These are phyloP conservation scores for Taurulus bubalis DNA, from an alignment of 2,113 vertebrate genomes.

Conservation along the genomic window DNA sequence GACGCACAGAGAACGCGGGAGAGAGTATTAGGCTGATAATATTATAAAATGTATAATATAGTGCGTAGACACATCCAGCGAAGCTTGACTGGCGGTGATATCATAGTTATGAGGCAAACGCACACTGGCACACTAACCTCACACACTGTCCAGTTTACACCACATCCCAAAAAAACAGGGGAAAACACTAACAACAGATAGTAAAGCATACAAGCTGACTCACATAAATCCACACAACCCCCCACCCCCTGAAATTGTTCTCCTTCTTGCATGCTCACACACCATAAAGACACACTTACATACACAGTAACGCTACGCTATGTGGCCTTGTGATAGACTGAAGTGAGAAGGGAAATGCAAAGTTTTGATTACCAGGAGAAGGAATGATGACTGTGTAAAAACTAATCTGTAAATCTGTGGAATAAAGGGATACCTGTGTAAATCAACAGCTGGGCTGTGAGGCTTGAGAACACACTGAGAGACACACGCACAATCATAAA, in stretches of 20 bases:
- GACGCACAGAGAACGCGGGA: not conserved
- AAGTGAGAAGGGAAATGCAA: conserved; percentile 11
- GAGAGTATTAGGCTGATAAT: conserved; percentile 25
- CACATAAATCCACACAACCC: not conserved
- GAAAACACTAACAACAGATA: not conserved
- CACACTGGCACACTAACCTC: conserved; percentile 29
- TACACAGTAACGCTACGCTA: conserved; percentile 10
- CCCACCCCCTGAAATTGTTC: not conserved
- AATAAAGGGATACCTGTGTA: conserved; percentile 48
- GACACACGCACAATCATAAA: conserved; percentile 31
- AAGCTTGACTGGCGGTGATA: conserved; percentile 49
- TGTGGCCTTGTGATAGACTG: not conserved
- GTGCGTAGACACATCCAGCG: conserved; percentile 31
- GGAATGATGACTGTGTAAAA: conserved; percentile 39
- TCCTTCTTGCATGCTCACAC: not conserved
- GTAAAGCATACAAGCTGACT: not conserved
- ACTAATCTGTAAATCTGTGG: conserved; percentile 39
- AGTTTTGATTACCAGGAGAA: conserved; percentile 32
- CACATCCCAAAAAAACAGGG: not conserved
- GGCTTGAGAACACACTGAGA: conserved; percentile 7
- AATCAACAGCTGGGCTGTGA: conserved; percentile 25
- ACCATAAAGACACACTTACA: conserved; percentile 3
- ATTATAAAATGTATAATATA: conserved; percentile 46
- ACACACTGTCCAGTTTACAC: not conserved
- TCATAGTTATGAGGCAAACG: conserved; percentile 25